Percentiles rank a stretch among this genome's conserved stretches.
Conservation (phyloP, 2,797 vertebrate genomes). For the Neosilurus mollespiculum region DNA sequence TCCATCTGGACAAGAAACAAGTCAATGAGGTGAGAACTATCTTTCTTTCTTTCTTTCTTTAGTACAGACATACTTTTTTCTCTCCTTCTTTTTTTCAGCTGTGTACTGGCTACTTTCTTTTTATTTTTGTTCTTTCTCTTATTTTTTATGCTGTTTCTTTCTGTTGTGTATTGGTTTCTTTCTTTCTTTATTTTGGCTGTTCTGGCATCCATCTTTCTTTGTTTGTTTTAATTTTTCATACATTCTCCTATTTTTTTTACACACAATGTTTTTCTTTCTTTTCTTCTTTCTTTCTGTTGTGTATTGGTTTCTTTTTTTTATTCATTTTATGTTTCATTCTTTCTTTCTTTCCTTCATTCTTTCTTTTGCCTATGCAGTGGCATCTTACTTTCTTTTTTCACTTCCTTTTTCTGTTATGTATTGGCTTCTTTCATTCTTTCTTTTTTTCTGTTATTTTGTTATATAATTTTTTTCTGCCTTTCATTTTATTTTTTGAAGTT, state of each 20-base stretch:
- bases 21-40: constrained; percentile 89
- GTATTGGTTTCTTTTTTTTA: neutral
- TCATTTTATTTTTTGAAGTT: too few species aligned
- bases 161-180: neutral
- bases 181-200: neutral
- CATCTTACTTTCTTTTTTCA: too few species aligned
- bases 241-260: too few species aligned
- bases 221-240: too few species aligned
- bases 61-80: neutral
- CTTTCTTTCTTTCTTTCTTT: neutral
- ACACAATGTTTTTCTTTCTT: neutral
- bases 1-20: constrained; percentile 97
- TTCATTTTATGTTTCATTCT: too few species aligned
- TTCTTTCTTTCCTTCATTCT: neutral
- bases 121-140: neutral
- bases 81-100: neutral
- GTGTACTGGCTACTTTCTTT: neutral
- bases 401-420: neutral
- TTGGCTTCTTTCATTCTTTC: too few species aligned
- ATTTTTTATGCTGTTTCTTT: neutral
- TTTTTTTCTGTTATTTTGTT: too few species aligned
- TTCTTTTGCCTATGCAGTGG: neutral
- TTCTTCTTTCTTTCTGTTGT: neutral
- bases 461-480: too few species aligned
- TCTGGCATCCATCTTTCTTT: too few species aligned